phyloP scores from a whole-genome alignment of 2,888 invertebrate genomes.

The Chorisops tibialis region DNA sequence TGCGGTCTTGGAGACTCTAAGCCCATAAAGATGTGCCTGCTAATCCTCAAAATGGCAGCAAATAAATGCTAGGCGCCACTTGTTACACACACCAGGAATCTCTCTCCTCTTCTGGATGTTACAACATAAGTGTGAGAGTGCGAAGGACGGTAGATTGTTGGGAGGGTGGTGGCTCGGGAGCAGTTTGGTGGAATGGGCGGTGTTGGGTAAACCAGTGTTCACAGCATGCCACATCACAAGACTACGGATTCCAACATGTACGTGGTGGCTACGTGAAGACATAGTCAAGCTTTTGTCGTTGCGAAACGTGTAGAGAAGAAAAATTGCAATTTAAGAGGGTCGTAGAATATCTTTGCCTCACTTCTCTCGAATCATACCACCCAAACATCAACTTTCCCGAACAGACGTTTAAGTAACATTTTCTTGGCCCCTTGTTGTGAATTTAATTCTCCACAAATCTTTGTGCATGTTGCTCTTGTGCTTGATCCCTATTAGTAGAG shows the following conservation, averaged over 20 bases:
- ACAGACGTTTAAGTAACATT: not conserved
- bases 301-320: too few relatives aligned
- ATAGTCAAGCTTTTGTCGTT: too few relatives aligned
- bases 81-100: slow-evolving; percentile 16
- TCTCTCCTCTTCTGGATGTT: not conserved
- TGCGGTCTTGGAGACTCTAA: not conserved
- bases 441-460: slow-evolving; percentile 12
- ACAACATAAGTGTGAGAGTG: not conserved
- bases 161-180: too few relatives aligned
- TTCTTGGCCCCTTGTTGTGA: not conserved
- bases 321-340: too few relatives aligned
- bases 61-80: slow-evolving; percentile 26
- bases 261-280: not conserved
- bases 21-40: slow-evolving; percentile 16
- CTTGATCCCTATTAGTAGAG: slow-evolving; percentile 19
- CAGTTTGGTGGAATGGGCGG: too few relatives aligned
- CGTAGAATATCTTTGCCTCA: too few relatives aligned
- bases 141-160: not conserved
- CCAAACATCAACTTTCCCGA: not conserved
- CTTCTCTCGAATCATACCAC: not conserved
- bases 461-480: slow-evolving; percentile 9
- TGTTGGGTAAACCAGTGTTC: slow-evolving; percentile 18
- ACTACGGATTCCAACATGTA: slow-evolving; percentile 2
- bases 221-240: slow-evolving; percentile 18
- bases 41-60: slow-evolving; percentile 27